Conservation (phyloP, 2,797 vertebrate genomes). For the Arnoldichthys spilopterus region DNA sequence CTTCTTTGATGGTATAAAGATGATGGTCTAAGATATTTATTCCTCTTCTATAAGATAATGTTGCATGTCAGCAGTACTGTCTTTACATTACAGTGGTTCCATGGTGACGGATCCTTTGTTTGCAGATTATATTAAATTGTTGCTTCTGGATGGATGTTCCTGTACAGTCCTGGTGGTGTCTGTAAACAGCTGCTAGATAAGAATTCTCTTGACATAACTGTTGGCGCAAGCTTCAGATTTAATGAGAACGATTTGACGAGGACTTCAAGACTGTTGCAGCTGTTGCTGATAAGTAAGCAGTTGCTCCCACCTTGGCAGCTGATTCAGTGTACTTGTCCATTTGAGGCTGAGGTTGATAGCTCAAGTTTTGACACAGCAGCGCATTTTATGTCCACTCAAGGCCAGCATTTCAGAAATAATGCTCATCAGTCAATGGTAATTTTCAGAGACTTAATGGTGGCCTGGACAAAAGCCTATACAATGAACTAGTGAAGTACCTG, state of each 20-base stretch:
- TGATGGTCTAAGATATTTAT: background rate
- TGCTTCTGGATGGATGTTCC: too few relatives aligned
- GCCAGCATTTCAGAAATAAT: too few relatives aligned
- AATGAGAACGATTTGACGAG: background rate
- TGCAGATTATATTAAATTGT: too few relatives aligned
- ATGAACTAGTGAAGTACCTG: background rate
- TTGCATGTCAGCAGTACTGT: too few relatives aligned
- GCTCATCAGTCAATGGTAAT: too few relatives aligned
- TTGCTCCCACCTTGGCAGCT: background rate
- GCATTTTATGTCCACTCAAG: too few relatives aligned
- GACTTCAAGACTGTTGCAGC: too few relatives aligned
- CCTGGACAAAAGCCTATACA: background rate
- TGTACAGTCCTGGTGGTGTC: too few relatives aligned
- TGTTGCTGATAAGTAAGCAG: background rate
- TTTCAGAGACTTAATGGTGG: background rate
- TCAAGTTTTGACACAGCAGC: background rate
- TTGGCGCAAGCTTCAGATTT: background rate
- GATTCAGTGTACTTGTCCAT: background rate
- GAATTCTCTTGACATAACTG: background rate
- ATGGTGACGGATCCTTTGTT: too few relatives aligned
- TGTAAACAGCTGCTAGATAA: too few relatives aligned
- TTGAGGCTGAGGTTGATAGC: background rate
- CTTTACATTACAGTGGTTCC: too few relatives aligned
- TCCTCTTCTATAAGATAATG: too few relatives aligned
- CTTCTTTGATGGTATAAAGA: background rate